phyloP scores from a whole-genome alignment of 2,113 vertebrate genomes.

The Caretta caretta region DNA sequence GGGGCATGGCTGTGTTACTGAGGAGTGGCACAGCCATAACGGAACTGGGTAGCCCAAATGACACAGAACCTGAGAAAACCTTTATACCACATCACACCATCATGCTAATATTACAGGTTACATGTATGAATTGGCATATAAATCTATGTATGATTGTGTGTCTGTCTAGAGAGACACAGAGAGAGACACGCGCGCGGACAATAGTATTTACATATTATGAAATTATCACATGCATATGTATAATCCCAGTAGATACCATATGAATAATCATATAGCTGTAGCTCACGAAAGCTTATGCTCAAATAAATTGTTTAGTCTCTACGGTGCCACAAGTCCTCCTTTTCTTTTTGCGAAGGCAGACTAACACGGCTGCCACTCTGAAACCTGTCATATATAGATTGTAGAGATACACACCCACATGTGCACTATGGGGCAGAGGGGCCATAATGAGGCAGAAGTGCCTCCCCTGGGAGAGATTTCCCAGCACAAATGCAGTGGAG shows the following conservation, averaged over 20 bases:
- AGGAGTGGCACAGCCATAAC: constrained; percentile 37
- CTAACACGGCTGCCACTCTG: no score
- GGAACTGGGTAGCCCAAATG: constrained; percentile 21
- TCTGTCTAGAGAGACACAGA: neutral
- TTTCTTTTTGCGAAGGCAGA: no score
- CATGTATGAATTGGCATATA: no score
- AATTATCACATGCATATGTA: neutral
- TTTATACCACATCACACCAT: constrained; percentile 50
- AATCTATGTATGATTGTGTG: neutral
- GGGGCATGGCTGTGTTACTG: constrained; percentile 31
- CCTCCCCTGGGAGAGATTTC: neutral
- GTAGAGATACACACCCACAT: neutral
- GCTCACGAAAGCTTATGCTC: no score
- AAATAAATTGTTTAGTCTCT: no score
- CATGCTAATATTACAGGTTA: neutral
- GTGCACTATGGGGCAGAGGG: neutral
- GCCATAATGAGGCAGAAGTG: neutral
- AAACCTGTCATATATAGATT: neutral
- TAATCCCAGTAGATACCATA: neutral
- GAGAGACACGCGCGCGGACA: neutral
- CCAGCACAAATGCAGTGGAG: neutral
- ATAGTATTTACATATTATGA: constrained; percentile 8
- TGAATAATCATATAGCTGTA: neutral
- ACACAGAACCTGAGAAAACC: constrained; percentile 48
- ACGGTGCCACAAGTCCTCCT: no score